Evolutionary conservation across 92 coral and sea anemone genomes (phyloP).

Genomic region (Meandrina meandrites): DNA sequence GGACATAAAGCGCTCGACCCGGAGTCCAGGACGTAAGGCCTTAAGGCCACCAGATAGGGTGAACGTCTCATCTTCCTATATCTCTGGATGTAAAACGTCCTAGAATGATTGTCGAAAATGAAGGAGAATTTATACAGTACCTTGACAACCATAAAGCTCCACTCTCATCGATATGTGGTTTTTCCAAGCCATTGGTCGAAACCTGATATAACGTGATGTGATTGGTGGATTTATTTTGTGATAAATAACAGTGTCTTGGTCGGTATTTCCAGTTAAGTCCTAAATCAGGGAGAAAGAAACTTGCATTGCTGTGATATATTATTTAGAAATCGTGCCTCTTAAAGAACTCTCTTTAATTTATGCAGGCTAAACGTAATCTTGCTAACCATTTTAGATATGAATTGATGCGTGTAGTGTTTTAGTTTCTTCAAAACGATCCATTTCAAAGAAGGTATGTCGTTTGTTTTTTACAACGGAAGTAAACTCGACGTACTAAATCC

Average conservation of each 20-base stretch:
- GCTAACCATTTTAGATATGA: too few relatives aligned
- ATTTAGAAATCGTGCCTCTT: background rate
- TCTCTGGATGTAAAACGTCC: background rate
- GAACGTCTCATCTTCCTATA: too few relatives aligned
- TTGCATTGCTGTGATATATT: background rate
- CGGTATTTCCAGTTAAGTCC: background rate
- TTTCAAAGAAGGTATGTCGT: too few relatives aligned
- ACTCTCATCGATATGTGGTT: background rate
- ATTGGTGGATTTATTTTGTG: background rate
- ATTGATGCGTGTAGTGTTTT: too few relatives aligned
- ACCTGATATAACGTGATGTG: constrained; percentile 2
- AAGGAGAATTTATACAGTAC: background rate
- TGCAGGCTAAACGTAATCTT: too few relatives aligned
- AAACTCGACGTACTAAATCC: too few relatives aligned
- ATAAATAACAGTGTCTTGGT: background rate
- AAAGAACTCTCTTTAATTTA: too few relatives aligned
- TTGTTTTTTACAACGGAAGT: too few relatives aligned
- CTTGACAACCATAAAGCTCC: constrained; percentile 18
- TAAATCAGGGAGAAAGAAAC: background rate
- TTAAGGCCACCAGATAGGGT: too few relatives aligned
- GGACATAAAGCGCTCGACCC: too few relatives aligned
- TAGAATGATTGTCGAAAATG: background rate
- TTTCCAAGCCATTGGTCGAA: background rate
- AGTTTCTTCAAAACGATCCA: too few relatives aligned
- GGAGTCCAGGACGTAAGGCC: too few relatives aligned